These are phyloP conservation scores for Pedicia rivosa DNA, from an alignment of 2,888 invertebrate genomes.

Conservation along the genomic window DNA sequence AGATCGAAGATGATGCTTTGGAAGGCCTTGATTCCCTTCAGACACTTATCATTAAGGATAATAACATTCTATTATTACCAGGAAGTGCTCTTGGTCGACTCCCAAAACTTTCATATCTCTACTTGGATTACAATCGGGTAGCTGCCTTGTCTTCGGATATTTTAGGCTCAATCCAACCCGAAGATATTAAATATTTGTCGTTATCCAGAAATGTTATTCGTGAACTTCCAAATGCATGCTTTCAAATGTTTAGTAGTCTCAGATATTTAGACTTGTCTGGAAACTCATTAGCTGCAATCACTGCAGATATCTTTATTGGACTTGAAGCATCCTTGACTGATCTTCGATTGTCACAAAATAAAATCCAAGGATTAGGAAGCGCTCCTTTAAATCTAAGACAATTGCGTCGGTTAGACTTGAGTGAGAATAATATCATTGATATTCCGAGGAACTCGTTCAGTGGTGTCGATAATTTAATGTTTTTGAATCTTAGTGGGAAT, in stretches of 20 bases:
- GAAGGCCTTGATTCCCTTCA: slow-evolving; percentile 64
- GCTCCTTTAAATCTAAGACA: slow-evolving; percentile 45
- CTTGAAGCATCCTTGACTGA: slow-evolving; percentile 55
- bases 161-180: slow-evolving; percentile 49
- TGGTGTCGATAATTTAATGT: slow-evolving; percentile 46
- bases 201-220: slow-evolving; percentile 73
- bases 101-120: slow-evolving; percentile 53
- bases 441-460: slow-evolving; percentile 51
- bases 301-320: slow-evolving; percentile 58
- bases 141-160: slow-evolving; percentile 71
- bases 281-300: slow-evolving; percentile 55
- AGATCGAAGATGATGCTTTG: slow-evolving; percentile 80
- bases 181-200: slow-evolving; percentile 52
- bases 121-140: slow-evolving; percentile 73
- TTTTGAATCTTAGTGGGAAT: slow-evolving; percentile 63
- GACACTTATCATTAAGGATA: slow-evolving; percentile 65
- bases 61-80: slow-evolving; percentile 74
- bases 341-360: slow-evolving; percentile 58
- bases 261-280: slow-evolving; percentile 58
- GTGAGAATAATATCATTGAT: slow-evolving; percentile 61
- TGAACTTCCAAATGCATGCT: slow-evolving; percentile 66
- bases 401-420: slow-evolving; percentile 55
- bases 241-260: slow-evolving; percentile 60
- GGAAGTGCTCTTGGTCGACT: slow-evolving; percentile 68
- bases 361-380: slow-evolving; percentile 48